Conservation (phyloP, 2,888 invertebrate genomes). For the Lasioglossum figueresi region DNA sequence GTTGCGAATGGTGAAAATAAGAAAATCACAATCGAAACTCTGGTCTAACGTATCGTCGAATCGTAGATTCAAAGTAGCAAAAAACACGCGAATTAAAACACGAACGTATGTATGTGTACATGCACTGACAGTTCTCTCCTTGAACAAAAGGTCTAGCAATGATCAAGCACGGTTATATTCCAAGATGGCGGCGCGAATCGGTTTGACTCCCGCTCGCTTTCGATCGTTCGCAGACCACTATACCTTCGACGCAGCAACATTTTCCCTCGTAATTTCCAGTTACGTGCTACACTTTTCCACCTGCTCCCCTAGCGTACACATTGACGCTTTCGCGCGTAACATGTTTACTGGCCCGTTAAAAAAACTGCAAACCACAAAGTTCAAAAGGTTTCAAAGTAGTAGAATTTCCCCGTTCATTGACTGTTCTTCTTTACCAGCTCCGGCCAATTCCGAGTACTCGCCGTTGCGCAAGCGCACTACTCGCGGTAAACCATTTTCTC, state of each 20-base stretch:
- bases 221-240: conserved; percentile 12
- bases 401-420: conserved; percentile 26
- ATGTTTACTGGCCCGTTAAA: background rate
- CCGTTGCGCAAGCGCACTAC: conserved; percentile 24
- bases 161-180: conserved; percentile 39
- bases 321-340: background rate
- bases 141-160: conserved; percentile 35
- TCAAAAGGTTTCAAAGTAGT: conserved; percentile 21
- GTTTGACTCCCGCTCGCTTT: conserved; percentile 25
- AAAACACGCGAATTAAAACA: conserved; percentile 35
- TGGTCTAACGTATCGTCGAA: background rate
- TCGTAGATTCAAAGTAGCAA: conserved; percentile 25
- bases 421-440: conserved; percentile 19
- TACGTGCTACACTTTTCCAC: background rate
- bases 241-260: background rate
- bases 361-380: conserved; percentile 3
- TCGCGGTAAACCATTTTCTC: background rate
- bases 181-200: conserved; percentile 65
- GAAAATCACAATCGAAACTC: conserved; percentile 1
- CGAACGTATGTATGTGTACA: conserved; percentile 33
- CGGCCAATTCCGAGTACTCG: conserved; percentile 26
- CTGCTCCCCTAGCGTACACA: background rate
- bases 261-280: background rate
- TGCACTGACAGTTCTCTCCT: conserved; percentile 63
- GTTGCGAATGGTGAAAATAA: background rate